Evolutionary conservation across 2,888 invertebrate genomes (phyloP), one percentile per base, ranked within the genome.

Genomic region (Anthoptus insignis): DNA sequence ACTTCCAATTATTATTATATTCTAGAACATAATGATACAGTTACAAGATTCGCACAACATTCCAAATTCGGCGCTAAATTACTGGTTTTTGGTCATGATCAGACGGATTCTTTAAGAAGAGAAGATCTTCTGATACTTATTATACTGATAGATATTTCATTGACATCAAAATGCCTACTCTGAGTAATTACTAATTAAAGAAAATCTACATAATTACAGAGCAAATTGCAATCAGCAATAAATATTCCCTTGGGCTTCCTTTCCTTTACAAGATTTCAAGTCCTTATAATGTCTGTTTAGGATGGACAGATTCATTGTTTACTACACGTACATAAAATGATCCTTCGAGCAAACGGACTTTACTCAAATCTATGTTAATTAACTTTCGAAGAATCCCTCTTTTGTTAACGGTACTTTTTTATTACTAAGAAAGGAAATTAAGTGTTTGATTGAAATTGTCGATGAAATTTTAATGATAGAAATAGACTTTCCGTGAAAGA

Each of bases 401-500:
- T 54, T 54, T 24, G 24, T 54, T 54, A n/a, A 47, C 7, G 13
- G 6, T 6, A 24, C n/a, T 47, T 22, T 13, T 22, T 21, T 58
- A 45, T 42, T 19, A 19, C 9, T 19, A 42, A 42, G 42, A 42
- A 19, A 19, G 16, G 9, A 16, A 13, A 39, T 39, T 39, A 42
- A 42, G 11, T 42, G 19, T 42, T 42, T 42, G 64, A 72, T 72
- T 63, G 54, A 65, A 67, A 50, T 52, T 66, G 50, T n/a, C n/a
- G n/a, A n/a, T n/a, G n/a, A n/a, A n/a, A n/a, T n/a, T n/a, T n/a
- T n/a, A n/a, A n/a, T n/a, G n/a, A n/a, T n/a, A n/a, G n/a, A n/a
- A n/a, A n/a, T n/a, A n/a, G n/a, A n/a, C n/a, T n/a, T n/a, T n/a
- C n/a, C n/a, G n/a, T n/a, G n/a, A n/a, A n/a, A n/a, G n/a, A n/a